These are phyloP conservation scores for Eupithecia abbreviata DNA, from an alignment of 2,888 invertebrate species.

Conservation along the genomic window DNA sequence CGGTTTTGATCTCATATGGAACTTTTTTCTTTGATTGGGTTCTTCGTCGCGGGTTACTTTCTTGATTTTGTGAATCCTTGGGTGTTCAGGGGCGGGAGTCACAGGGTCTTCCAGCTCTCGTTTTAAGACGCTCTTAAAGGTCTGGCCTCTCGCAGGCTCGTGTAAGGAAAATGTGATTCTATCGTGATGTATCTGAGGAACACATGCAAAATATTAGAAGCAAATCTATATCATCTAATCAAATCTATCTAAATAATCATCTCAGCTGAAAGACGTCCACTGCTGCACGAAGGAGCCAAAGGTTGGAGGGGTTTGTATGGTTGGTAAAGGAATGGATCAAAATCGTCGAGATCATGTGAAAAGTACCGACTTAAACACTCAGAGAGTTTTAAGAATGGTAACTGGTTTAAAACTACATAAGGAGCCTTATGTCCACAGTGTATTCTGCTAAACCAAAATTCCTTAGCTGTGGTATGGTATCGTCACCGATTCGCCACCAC, in stretches of 20 bases:
- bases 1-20: conserved; percentile 52
- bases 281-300: neutral
- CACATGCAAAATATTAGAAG: neutral
- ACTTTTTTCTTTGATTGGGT: conserved; percentile 54
- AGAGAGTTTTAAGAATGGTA: neutral
- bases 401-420: neutral
- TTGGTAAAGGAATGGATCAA: neutral
- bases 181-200: conserved; percentile 77
- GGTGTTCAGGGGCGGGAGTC: conserved; percentile 47
- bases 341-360: neutral
- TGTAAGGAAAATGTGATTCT: conserved; percentile 77
- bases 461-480: neutral
- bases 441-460: neutral
- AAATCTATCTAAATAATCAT: neutral
- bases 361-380: neutral
- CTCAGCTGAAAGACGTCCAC: neutral
- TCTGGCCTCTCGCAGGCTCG: conserved; percentile 75
- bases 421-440: neutral
- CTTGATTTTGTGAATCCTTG: conserved; percentile 52
- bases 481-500: neutral
- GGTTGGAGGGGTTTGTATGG: neutral
- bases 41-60: conserved; percentile 54
- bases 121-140: conserved; percentile 75
- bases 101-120: conserved; percentile 62
- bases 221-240: neutral